Percentiles rank a stretch among this genome's conserved stretches.
These are phyloP conservation scores for Guaruba guarouba DNA, from an alignment of 2,113 vertebrate genomes.

Conservation along the genomic window DNA sequence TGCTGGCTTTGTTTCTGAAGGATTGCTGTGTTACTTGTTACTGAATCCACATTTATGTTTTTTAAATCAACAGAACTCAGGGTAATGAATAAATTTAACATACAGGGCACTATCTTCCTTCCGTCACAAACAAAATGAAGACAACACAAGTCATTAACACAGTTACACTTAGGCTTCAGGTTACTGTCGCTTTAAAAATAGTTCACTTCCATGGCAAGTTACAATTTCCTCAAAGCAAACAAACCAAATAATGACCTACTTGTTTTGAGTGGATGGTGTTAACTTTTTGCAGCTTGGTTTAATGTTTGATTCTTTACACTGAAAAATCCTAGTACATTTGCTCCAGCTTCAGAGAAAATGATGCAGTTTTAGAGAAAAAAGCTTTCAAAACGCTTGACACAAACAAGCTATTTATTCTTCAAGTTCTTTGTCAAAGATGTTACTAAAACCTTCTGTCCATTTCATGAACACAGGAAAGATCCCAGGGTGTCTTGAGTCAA, in stretches of 20 bases:
- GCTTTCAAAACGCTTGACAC: slow-evolving; percentile 76
- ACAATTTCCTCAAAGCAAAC: slow-evolving; percentile 21
- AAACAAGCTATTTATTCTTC: slow-evolving; percentile 79
- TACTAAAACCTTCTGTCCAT: slow-evolving; percentile 71
- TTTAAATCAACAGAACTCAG: neutral
- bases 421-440: slow-evolving; percentile 74
- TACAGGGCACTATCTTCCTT: slow-evolving; percentile 43
- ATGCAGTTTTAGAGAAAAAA: slow-evolving; percentile 75
- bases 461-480: slow-evolving; percentile 56
- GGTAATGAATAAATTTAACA: slow-evolving; percentile 39
- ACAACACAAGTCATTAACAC: slow-evolving; percentile 58
- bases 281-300: slow-evolving; percentile 36
- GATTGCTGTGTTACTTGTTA: slow-evolving; percentile 41
- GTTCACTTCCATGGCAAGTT: slow-evolving; percentile 13
- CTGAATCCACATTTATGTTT: neutral
- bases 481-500: slow-evolving; percentile 73
- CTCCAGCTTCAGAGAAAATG: slow-evolving; percentile 69
- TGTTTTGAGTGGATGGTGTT: slow-evolving; percentile 35
- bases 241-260: neutral
- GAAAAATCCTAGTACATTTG: slow-evolving; percentile 63
- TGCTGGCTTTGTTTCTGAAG: slow-evolving; percentile 60
- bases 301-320: slow-evolving; percentile 53
- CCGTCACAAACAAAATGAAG: slow-evolving; percentile 53
- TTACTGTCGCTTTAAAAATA: slow-evolving; percentile 3
- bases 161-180: slow-evolving; percentile 54